Percentiles rank a stretch among this genome's conserved stretches.
These are phyloP conservation scores for Felis catus DNA, from an alignment of 2,113 vertebrate genomes.

Conservation along the genomic window F.catus_Fca126_mat1.0 CM031412.1:96924501-96925000, in stretches of 20 bases:
- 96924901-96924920: neutral
- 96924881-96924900: neutral
- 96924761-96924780: neutral
- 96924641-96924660: neutral
- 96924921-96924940: slow-evolving; percentile 55
- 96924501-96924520: neutral
- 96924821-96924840: neutral
- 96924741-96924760: neutral
- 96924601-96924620: neutral
- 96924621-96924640: neutral
- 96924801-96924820: neutral
- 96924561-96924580: neutral
- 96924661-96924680: neutral
- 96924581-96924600: neutral
- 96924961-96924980: slow-evolving; percentile 42
- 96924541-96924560: neutral
- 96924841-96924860: neutral
- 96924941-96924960: neutral
- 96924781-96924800: slow-evolving; percentile 3
- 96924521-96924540: neutral
- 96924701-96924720: neutral
- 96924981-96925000: slow-evolving; percentile 28
- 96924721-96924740: neutral
- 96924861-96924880: neutral
- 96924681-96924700: slow-evolving; percentile 16